Evolutionary conservation across 1,140 invertebrate genomes (phyloP), one percentile per base, ranked within the genome.

Genomic region (Drosophila yakuba): DNA sequence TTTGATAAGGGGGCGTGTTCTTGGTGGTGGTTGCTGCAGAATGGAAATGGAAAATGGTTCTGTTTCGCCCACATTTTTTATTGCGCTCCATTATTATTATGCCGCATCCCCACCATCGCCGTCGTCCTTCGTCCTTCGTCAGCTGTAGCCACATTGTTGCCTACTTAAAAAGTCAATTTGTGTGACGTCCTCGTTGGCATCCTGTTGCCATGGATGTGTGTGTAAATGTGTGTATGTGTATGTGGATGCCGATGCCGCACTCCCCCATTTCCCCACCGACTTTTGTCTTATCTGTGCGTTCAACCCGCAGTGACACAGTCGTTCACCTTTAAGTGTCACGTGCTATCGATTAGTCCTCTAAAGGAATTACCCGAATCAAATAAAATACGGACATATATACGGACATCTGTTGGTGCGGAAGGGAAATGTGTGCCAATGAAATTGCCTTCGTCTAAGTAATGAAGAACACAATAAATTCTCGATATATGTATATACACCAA

Each of bases 101-200:
- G 39, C 47, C 52, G 20, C 66, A 45, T 62, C 61, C 74, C 54
- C 20, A 12, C 64, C 23, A 38, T 28, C 32, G 32, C 41, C 48
- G 15, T 17, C 41, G 25, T 52, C 28, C 12, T 41, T 38, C 62
- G 41, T 64, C 60, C 64, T 56, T 64, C 48, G 73, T 74, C 76
- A 68, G 66, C 60, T 76, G 64, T 61, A 60, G 48, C 51, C 51
- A 59, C 71, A 80, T 74, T 77, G 74, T 77, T 77, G 79, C 60
- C 82, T 89, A 83, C 84, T 88, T 84, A 89, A 84, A 88, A 89
- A 84, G 84, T 89, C 84, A 88, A 88, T 80, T 88, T 68, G 74
- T 80, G 78, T 78, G 75, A 80, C 77, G 43, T 78, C 63, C 45
- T 44, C 41, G 39, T 61, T 45, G 58, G 41, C 60, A 41, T 78